These are phyloP conservation scores for Chelmon rostratus DNA, from an alignment of 2,797 vertebrate species.

Conservation along the genomic window DNA sequence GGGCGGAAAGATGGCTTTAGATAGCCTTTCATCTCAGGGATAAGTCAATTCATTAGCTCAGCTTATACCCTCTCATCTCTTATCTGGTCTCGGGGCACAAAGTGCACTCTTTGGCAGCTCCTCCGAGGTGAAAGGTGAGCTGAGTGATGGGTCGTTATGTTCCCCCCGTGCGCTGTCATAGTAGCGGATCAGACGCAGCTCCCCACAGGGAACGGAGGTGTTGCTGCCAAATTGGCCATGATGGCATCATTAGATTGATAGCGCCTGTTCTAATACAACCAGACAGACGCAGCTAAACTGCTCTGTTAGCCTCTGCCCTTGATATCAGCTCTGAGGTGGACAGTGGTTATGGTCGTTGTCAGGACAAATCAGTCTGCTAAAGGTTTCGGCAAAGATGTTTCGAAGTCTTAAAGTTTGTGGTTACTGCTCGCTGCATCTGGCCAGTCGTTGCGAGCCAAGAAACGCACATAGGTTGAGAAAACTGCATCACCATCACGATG, in stretches of 20 bases:
- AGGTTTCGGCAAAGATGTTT: conserved; percentile 11
- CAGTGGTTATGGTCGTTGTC: background rate
- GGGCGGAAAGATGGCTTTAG: conserved; percentile 51
- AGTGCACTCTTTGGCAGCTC: conserved; percentile 64
- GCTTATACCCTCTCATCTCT: conserved; percentile 65
- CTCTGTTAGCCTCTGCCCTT: conserved; percentile 42
- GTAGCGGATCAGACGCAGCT: conserved; percentile 41
- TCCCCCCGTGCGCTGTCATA: conserved; percentile 41
- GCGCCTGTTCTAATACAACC: conserved; percentile 44
- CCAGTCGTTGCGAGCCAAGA: background rate
- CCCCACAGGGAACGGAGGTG: conserved; percentile 53
- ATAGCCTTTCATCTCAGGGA: conserved; percentile 55
- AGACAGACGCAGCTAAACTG: conserved; percentile 28
- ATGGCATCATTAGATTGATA: conserved; percentile 65
- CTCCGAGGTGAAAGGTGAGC: conserved; percentile 73
- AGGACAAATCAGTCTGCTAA: conserved; percentile 1
- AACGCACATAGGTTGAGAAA: background rate
- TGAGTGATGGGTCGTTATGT: conserved; percentile 67
- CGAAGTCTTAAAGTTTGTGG: background rate
- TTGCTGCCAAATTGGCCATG: conserved; percentile 56
- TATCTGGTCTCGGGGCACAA: conserved; percentile 67
- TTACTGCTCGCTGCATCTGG: background rate
- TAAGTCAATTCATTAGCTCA: conserved; percentile 61
- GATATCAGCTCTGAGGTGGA: background rate
- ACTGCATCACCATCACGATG: background rate